phyloP scores from a whole-genome alignment of 2,888 invertebrate genomes.

The Chymomyza procnemis region DNA sequence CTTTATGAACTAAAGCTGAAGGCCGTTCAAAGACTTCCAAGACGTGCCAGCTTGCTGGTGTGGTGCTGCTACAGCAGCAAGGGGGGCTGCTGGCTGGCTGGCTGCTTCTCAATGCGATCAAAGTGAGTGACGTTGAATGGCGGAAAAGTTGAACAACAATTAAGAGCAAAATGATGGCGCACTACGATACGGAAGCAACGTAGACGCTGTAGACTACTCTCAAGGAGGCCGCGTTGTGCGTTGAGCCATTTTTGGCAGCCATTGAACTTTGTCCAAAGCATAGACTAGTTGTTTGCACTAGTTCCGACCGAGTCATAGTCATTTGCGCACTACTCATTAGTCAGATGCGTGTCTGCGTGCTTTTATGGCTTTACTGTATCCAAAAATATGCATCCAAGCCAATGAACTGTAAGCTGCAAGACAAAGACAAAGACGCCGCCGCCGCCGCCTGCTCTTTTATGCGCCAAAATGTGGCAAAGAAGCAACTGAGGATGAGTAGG shows the following conservation, averaged over 20 bases:
- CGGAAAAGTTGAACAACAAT: constrained; percentile 21
- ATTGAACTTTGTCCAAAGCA: constrained; percentile 30
- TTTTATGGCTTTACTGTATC: constrained; percentile 8
- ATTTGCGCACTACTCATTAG: background rate
- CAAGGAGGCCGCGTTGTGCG: no score
- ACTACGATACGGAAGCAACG: constrained; percentile 42
- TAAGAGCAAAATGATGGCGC: constrained; percentile 5
- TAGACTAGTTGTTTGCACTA: constrained; percentile 60
- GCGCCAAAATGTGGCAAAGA: constrained; percentile 9
- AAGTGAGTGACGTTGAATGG: constrained; percentile 16
- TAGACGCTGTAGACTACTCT: no score
- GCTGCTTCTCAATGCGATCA: background rate
- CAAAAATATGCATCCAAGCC: constrained; percentile 7
- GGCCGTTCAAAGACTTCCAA: constrained; percentile 38
- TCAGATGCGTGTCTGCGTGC: background rate
- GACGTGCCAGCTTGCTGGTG: background rate
- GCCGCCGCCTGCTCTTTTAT: background rate
- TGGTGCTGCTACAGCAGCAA: background rate
- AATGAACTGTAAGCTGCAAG: constrained; percentile 32
- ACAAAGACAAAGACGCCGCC: constrained; percentile 11
- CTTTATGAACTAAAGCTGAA: constrained; percentile 28
- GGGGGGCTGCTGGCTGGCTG: no score
- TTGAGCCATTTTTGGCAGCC: background rate
- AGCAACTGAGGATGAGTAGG: no score
- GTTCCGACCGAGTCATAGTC: constrained; percentile 15